Evolutionary conservation across 2,113 vertebrate species (phyloP), one percentile per base, ranked within the genome.

Genomic region (Cariama cristata): DNA sequence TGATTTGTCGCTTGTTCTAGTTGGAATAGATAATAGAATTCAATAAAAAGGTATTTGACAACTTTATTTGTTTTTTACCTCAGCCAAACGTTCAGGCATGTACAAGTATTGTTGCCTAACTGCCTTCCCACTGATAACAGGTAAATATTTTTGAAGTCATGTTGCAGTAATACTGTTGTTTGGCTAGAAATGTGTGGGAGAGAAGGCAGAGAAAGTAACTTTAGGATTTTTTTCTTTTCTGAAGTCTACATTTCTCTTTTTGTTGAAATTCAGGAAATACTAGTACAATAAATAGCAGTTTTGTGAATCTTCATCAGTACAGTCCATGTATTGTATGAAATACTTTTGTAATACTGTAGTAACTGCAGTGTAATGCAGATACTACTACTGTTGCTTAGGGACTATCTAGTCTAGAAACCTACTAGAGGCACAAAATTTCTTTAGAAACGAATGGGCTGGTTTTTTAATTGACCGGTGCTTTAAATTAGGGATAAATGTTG

Each of bases 281-380:
- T n/a, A 9, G 22, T 64, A 28, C 1, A 2, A 62, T 33, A 66
- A 90, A 73, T 49, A 79, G 15, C 49, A 60, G 8, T 79, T 84
- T 22, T 4, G 0, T 0, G 0, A 42, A 52, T 86, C 14, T 12
- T 75, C 32, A 14, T 83, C 19, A 33, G 27, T 71, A 28, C 20
- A 56, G 16, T 45, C 45, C 2, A 0, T 60, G 9, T n/a, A 56
- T 49, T 22, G 1, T 12, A 58, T 45, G 20, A 49, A 63, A 62
- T 1, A 28, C 47, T 64, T 88, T 55, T 58, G 12, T 66, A 68
- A 47, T 35, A 21, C 3, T 62, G 47, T 28, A 33, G 35, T 72
- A 62, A n/a, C 20, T 84, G 50, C 50, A 82, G 30, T 2, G 24
- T 75, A 38, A 38, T 44, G 44, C 83, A 73, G 62, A 32, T 75